Base-by-base conservation (phyloP, 2,888 invertebrate genomes). In the Itoplectis maculator region DNA sequence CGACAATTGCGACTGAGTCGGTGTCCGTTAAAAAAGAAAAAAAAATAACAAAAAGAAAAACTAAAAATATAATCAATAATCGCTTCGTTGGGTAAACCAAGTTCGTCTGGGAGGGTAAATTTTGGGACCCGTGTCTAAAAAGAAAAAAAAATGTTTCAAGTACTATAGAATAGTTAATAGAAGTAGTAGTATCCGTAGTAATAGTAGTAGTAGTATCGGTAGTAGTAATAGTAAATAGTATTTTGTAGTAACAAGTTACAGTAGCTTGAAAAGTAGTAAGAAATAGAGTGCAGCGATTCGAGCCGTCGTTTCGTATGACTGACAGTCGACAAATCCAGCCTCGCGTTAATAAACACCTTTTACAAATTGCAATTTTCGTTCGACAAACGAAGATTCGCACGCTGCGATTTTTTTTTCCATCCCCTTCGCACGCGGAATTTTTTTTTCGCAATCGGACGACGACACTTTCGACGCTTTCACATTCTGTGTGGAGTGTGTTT, bases 291-390 rank as follows among this genome's bases (percentile, higher is more conserved):
- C 68, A 81, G 76, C 66, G 76, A 75, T 82, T 83, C 72, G 77
- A 73, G 84, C 75, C 54, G 76, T 72, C 77, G 74, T 29, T n/a
- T 82, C 61, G 69, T 79, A 79, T 80, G 81, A 85, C 74, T 68
- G 75, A 70, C 82, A 73, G 78, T 69, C 79, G 83, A n/a, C 84
- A 85, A 85, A 84, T 83, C 81, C 83, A n/a, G 83, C 79, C 63
- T 82, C 69, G 45, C 45, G 73, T 72, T 84, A 82, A 82, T n/a
- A n/a, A 29, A 29, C 29, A 45, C 7, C 45, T 29, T 29, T 29
- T 29, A 29, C 29, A 29, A n/a, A n/a, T n/a, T n/a, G n/a, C 29
- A 29, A 29, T 29, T 5, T 29, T 29, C 29, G 29, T 29, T 29
- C 29, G 29, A 5, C 29, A 29, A n/a, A 29, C 29, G 29, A 29